phyloP scores from a whole-genome alignment of 2,888 invertebrate species.

The Nomada flava region DNA sequence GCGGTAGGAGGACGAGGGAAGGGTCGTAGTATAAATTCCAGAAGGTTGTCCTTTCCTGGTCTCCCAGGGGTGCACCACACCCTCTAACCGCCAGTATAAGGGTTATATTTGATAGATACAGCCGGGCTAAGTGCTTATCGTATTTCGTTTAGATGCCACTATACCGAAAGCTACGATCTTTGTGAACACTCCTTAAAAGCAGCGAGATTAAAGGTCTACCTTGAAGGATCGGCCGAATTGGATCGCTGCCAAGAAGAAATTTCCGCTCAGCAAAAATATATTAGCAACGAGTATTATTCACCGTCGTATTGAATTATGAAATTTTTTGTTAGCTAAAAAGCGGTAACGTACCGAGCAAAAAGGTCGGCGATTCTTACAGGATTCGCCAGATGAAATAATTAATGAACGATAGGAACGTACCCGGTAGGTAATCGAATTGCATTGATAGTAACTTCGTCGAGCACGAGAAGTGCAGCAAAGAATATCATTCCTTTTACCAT shows the following conservation, averaged over 20 bases:
- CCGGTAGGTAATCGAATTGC: background rate
- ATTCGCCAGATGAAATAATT: constrained; percentile 11
- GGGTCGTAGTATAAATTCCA: constrained; percentile 81
- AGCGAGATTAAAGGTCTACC: constrained; percentile 46
- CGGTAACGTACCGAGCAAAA: background rate
- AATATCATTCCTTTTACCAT: background rate
- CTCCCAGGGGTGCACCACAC: constrained; percentile 78
- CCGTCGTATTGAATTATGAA: constrained; percentile 44
- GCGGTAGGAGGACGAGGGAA: constrained; percentile 65
- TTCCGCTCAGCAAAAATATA: constrained; percentile 44
- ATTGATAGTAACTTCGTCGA: background rate
- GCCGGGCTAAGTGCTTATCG: constrained; percentile 83
- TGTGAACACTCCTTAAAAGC: constrained; percentile 67
- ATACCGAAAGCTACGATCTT: constrained; percentile 48
- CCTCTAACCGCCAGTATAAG: constrained; percentile 74
- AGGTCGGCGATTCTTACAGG: background rate
- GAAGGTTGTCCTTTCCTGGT: constrained; percentile 78
- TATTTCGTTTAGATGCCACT: constrained; percentile 77
- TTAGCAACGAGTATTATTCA: constrained; percentile 28
- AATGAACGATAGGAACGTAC: background rate
- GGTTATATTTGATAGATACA: constrained; percentile 83
- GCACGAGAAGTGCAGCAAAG: background rate
- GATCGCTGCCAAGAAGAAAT: constrained; percentile 22
- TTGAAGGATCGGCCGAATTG: constrained; percentile 41
- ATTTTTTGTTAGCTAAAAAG: constrained; percentile 46